Evolutionary conservation across 2,113 vertebrate genomes (phyloP).

Genomic region (Proterorhinus semilunaris): DNA sequence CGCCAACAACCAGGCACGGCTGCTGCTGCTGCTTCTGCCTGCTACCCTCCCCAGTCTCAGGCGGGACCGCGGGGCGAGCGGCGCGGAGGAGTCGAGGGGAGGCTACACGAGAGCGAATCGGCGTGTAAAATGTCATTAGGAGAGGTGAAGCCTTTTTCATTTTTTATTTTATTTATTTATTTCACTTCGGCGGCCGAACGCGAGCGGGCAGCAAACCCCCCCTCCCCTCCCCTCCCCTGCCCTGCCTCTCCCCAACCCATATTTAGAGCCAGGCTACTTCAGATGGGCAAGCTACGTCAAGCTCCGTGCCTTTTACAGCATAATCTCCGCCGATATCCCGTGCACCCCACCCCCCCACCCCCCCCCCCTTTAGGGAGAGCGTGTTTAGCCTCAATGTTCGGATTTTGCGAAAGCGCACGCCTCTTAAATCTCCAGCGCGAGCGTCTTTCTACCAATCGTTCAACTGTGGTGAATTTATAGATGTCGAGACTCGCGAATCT

Average conservation of each 20-base stretch:
- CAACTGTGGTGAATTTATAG: too few species aligned
- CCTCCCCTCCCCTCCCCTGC: neutral
- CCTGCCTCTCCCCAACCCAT: conserved; percentile 43
- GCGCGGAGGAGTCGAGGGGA: conserved; percentile 27
- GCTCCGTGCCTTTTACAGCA: conserved; percentile 42
- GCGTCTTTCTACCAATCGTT: too few species aligned
- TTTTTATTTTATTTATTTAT: conserved; percentile 53
- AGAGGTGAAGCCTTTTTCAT: conserved; percentile 50
- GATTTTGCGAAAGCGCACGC: too few species aligned
- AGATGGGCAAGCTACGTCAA: conserved; percentile 66
- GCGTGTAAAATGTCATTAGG: conserved; percentile 32
- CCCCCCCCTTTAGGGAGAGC: neutral
- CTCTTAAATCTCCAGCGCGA: too few species aligned
- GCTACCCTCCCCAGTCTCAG: conserved; percentile 28
- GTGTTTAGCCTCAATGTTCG: neutral
- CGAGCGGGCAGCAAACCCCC: neutral
- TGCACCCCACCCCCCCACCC: neutral
- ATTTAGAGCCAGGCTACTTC: conserved; percentile 70
- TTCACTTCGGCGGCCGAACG: conserved; percentile 36
- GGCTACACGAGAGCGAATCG: conserved; percentile 28
- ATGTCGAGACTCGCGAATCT: neutral
- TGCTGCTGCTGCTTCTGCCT: conserved; percentile 47
- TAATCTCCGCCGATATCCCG: conserved; percentile 11
- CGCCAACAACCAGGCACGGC: neutral
- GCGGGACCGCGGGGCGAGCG: conserved; percentile 27